Conservation (phyloP, 2,113 vertebrate genomes). For the Hypocryptadius cinnamomeus region DNA sequence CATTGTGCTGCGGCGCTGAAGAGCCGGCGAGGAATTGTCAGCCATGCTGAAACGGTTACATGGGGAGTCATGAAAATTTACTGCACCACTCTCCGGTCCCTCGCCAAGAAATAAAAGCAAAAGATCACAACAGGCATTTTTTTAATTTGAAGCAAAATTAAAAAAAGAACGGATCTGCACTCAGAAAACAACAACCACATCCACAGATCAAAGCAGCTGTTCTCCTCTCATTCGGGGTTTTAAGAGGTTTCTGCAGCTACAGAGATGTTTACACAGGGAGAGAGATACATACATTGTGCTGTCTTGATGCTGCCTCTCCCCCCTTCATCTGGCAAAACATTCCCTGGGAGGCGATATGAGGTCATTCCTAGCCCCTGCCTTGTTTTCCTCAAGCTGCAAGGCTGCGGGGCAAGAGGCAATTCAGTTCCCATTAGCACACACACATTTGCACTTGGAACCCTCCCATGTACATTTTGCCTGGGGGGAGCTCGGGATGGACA, state of each 20-base stretch:
- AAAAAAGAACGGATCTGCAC: constrained; percentile 39
- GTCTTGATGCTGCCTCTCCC: constrained; percentile 46
- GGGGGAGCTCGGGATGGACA: not conserved
- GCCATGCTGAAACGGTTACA: constrained; percentile 51
- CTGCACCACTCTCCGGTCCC: constrained; percentile 6
- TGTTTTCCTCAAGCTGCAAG: constrained; percentile 57
- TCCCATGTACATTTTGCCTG: not conserved
- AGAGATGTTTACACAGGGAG: constrained; percentile 60
- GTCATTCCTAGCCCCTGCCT: constrained; percentile 45
- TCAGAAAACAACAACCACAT: constrained; percentile 57
- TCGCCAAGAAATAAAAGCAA: constrained; percentile 51
- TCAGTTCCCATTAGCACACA: constrained; percentile 51
- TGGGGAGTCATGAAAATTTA: constrained; percentile 56
- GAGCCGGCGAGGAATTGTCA: constrained; percentile 25
- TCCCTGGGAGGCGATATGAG: constrained; percentile 52
- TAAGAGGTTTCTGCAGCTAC: constrained; percentile 60
- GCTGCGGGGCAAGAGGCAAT: constrained; percentile 42
- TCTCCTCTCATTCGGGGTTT: constrained; percentile 37
- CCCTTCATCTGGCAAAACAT: constrained; percentile 53
- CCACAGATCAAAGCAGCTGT: constrained; percentile 61
- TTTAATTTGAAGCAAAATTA: constrained; percentile 57
- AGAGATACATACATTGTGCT: constrained; percentile 50
- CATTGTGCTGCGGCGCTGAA: constrained; percentile 39
- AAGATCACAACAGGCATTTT: constrained; percentile 60
- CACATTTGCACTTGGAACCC: constrained; percentile 22